These are phyloP conservation scores for Setipinna tenuifilis DNA, from an alignment of 2,797 vertebrate species.

Conservation along the genomic window DNA sequence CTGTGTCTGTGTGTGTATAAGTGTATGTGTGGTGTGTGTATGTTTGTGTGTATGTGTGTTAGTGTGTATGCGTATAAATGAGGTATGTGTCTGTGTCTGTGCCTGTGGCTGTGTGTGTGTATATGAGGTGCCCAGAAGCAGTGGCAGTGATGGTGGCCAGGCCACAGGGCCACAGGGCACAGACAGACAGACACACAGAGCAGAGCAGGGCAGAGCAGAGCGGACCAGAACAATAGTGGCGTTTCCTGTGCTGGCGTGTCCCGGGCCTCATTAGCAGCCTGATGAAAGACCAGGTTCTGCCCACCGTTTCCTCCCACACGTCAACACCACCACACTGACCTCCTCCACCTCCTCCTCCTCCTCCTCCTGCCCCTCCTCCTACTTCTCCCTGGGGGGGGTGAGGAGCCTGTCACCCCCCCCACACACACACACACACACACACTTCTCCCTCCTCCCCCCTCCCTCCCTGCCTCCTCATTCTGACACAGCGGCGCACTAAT, in stretches of 20 bases:
- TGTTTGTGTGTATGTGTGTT: slow-evolving; percentile 1
- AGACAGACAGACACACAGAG: too few species aligned
- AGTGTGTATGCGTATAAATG: slow-evolving; percentile 36
- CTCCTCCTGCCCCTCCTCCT: neutral
- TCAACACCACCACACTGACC: slow-evolving; percentile 27
- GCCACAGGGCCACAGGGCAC: slow-evolving; percentile 1
- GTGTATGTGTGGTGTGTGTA: neutral
- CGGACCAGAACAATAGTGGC: slow-evolving; percentile 66
- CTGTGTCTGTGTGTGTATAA: slow-evolving; percentile 6
- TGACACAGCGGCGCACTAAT: too few species aligned
- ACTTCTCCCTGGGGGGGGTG: too few species aligned
- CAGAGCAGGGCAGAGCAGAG: too few species aligned
- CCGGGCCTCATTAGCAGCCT: slow-evolving; percentile 72
- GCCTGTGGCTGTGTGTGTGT: slow-evolving; percentile 18
- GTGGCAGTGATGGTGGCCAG: slow-evolving; percentile 61
- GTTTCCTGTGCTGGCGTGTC: slow-evolving; percentile 71
- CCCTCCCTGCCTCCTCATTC: too few species aligned
- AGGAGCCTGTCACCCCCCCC: too few species aligned
- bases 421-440: too few species aligned
- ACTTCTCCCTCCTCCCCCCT: too few species aligned
- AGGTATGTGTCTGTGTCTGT: slow-evolving; percentile 37
- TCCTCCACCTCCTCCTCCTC: neutral
- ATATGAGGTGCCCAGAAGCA: slow-evolving; percentile 40
- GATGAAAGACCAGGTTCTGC: slow-evolving; percentile 72
- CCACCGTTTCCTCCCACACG: slow-evolving; percentile 72